phyloP scores from a whole-genome alignment of 2,113 vertebrate species.

The Centropristis striata region DNA sequence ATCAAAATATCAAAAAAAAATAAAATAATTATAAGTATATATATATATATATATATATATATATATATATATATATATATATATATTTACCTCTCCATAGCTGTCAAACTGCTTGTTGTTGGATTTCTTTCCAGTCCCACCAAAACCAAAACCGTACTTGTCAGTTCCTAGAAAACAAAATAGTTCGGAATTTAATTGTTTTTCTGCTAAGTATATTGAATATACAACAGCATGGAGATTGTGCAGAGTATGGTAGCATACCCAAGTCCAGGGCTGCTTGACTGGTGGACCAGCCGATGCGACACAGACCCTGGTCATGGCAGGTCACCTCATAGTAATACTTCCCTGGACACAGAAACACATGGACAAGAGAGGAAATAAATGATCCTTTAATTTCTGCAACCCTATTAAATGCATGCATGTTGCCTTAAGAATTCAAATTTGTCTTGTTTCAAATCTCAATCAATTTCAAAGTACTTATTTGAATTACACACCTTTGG shows the following conservation, averaged over 20 bases:
- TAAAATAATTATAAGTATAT: too few species aligned
- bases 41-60: not conserved
- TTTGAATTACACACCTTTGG: constrained; percentile 88
- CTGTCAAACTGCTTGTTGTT: constrained; percentile 99
- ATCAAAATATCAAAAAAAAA: too few species aligned
- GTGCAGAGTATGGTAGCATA: constrained; percentile 69
- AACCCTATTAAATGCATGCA: not conserved
- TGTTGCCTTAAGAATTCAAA: not conserved
- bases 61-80: not conserved
- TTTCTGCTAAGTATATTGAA: not conserved
- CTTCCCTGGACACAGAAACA: constrained; percentile 83
- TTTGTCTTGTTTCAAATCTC: too few species aligned
- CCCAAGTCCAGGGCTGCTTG: constrained; percentile 95
- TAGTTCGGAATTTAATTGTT: not conserved
- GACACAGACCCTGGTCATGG: constrained; percentile 95
- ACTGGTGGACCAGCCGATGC: constrained; percentile 95
- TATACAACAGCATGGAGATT: not conserved
- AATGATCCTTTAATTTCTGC: not conserved
- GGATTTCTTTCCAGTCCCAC: constrained; percentile 98
- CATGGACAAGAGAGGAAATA: not conserved
- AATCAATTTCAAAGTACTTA: not conserved
- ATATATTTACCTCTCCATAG: constrained; percentile 92
- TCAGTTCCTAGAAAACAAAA: constrained; percentile 89
- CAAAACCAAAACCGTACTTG: constrained; percentile 97
- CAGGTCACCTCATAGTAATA: constrained; percentile 96